These are phyloP conservation scores for Cyclophora punctaria DNA, from an alignment of 2,888 invertebrate genomes.

Conservation along the genomic window DNA sequence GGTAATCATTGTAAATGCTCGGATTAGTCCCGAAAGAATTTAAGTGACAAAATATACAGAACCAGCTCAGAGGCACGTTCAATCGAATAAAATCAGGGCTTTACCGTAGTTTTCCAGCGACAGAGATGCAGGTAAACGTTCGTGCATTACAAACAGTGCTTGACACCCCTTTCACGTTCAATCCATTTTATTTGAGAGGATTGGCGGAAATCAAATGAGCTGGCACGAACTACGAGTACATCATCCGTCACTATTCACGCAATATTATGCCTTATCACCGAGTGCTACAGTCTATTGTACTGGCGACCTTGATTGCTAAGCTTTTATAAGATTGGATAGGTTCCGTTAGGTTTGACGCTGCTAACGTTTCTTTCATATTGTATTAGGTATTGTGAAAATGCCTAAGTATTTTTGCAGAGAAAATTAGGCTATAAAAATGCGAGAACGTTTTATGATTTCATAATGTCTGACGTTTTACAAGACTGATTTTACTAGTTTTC, in stretches of 20 bases:
- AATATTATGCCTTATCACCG: conserved; percentile 8
- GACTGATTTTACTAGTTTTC: no score
- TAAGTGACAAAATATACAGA: no score
- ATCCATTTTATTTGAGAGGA: conserved; percentile 22
- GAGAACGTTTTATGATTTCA: no score
- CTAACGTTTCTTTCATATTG: no score
- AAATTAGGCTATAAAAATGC: no score
- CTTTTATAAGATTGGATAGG: conserved; percentile 12
- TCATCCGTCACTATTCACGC: conserved; percentile 3
- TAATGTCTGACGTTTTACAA: no score
- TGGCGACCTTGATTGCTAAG: conserved; percentile 3
- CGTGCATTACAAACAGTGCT: conserved; percentile 12
- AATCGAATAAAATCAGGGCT: no score
- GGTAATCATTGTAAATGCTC: no score
- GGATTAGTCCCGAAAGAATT: no score
- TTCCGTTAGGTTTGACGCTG: not conserved
- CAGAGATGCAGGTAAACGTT: conserved; percentile 3
- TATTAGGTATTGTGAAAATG: no score
- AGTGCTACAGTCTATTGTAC: conserved; percentile 5
- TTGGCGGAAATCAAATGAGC: conserved; percentile 22
- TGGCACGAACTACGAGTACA: conserved; percentile 12
- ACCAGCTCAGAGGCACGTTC: no score
- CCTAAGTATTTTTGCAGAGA: no score
- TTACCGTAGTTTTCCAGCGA: not conserved
- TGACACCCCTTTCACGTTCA: conserved; percentile 21